Percentiles rank a stretch among this genome's conserved stretches.
Conservation (phyloP, 2,797 vertebrate species). For the Rhabdomys pumilio region DNA sequence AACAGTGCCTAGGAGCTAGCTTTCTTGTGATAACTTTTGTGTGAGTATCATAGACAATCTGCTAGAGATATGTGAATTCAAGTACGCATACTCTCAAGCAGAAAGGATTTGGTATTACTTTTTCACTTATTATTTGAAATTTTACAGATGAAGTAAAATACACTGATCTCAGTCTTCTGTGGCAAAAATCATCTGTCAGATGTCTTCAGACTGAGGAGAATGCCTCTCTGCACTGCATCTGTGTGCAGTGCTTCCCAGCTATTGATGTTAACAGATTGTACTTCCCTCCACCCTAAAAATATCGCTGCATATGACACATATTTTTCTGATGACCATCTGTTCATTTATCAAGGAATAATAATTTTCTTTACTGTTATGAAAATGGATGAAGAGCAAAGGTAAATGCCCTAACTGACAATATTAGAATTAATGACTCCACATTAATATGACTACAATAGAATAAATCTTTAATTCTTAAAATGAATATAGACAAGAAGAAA, state of each 20-base stretch:
- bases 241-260: neutral
- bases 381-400: neutral
- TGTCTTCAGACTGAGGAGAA: neutral
- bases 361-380: conserved; percentile 31
- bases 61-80: neutral
- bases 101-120: neutral
- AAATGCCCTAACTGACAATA: conserved; percentile 61
- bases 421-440: neutral
- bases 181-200: neutral
- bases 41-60: conserved; percentile 2
- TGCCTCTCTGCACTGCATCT: neutral
- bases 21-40: neutral
- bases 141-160: neutral
- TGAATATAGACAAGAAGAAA: neutral
- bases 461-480: conserved; percentile 53
- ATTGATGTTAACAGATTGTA: neutral
- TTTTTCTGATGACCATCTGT: neutral
- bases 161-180: neutral
- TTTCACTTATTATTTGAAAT: neutral
- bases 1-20: neutral
- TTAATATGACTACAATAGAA: conserved; percentile 33
- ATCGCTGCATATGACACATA: neutral
- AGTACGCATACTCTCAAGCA: neutral
- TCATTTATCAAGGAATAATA: conserved; percentile 41
- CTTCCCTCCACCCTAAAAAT: neutral